A percentile compares a stretch with the other conserved stretches of the same genome.
Evolutionary conservation across 37 sponge, comb jelly and placozoan species (phyloP).

Genomic region (Aplysina aerophoba): DNA sequence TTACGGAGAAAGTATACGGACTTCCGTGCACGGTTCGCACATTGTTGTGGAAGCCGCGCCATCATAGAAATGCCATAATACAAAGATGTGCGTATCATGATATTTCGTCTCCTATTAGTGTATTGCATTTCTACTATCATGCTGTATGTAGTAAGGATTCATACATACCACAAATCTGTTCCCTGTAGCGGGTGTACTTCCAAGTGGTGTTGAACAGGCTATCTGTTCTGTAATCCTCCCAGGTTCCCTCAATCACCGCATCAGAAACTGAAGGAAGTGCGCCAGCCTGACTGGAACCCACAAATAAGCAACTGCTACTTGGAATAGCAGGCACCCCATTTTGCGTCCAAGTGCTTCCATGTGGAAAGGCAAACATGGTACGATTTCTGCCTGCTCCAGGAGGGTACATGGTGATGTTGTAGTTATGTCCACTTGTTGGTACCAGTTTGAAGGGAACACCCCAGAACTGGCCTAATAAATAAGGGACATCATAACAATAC

Average conservation of each 20-base stretch:
- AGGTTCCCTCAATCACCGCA: neutral
- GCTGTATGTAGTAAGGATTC: too few relatives aligned
- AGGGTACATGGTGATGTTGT: neutral
- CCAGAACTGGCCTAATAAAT: too few relatives aligned
- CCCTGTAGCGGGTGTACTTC: neutral
- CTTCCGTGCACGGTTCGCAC: too few relatives aligned
- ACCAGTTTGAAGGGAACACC: too few relatives aligned
- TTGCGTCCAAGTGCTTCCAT: neutral
- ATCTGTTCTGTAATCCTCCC: neutral
- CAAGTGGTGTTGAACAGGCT: neutral
- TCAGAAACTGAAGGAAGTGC: neutral
- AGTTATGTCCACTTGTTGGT: neutral
- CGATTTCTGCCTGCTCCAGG: neutral
- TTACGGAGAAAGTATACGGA: too few relatives aligned
- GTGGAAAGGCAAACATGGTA: neutral
- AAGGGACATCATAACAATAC: too few relatives aligned
- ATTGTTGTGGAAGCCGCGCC: too few relatives aligned
- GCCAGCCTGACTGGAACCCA: neutral
- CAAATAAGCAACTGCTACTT: neutral
- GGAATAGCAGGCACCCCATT: neutral
- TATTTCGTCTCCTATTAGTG: too few relatives aligned
- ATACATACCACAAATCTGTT: too few relatives aligned
- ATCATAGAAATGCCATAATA: too few relatives aligned
- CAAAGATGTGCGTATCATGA: too few relatives aligned
- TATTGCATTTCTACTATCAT: too few relatives aligned